Evolutionary conservation across 2,797 vertebrate species (phyloP).

Genomic region (Etheostoma nigrum): DNA sequence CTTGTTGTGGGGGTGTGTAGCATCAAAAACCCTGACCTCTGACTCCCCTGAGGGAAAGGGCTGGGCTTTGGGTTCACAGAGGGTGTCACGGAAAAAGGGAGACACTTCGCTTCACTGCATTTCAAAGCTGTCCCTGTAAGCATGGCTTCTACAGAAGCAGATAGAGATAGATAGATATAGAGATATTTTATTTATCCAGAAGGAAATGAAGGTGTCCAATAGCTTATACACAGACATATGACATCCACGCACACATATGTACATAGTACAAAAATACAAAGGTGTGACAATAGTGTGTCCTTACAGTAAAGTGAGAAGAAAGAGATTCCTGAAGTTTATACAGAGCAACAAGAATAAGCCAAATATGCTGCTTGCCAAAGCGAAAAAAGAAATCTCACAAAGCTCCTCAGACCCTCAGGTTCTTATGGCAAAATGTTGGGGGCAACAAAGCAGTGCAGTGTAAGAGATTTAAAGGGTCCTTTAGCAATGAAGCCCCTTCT

Average conservation of each 20-base stretch:
- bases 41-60: conserved; percentile 49
- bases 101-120: conserved; percentile 29
- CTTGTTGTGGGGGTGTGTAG: conserved; percentile 58
- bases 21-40: conserved; percentile 52
- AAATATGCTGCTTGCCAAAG: not conserved
- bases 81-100: conserved; percentile 45
- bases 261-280: too few species aligned
- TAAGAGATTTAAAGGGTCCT: conserved; percentile 35
- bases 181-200: too few species aligned
- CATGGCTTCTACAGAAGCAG: not conserved
- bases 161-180: too few species aligned
- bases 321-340: not conserved
- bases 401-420: conserved; percentile 22
- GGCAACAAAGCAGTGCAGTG: conserved; percentile 18
- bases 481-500: conserved; percentile 2
- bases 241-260: too few species aligned
- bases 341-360: not conserved
- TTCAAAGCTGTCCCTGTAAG: conserved; percentile 23
- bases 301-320: too few species aligned
- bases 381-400: not conserved
- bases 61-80: conserved; percentile 38
- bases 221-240: too few species aligned
- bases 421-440: conserved; percentile 15
- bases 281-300: too few species aligned
- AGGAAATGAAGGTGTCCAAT: too few species aligned